These are phyloP conservation scores for Caenorhabditis parvicauda DNA, from an alignment of 2,888 invertebrate species.

Conservation along the genomic window DNA sequence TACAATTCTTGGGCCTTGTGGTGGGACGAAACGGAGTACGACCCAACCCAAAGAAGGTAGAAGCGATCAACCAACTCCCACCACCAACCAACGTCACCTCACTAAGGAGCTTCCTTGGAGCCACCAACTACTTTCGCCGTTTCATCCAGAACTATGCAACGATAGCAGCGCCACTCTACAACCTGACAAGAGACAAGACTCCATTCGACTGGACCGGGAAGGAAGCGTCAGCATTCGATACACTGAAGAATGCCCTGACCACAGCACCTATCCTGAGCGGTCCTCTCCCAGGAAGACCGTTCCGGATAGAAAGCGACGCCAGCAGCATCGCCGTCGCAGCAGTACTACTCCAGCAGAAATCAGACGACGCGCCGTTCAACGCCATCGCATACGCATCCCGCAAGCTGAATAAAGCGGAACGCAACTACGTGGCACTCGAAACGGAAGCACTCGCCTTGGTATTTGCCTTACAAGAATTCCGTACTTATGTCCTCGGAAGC, in stretches of 20 bases:
- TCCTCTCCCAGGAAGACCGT: slow-evolving; percentile 7
- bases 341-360: slow-evolving; percentile 14
- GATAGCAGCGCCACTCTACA: slow-evolving; percentile 23
- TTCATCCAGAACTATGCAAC: slow-evolving; percentile 31
- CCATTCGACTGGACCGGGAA: slow-evolving; percentile 12
- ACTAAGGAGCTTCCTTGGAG: slow-evolving; percentile 28
- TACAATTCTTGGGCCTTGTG: slow-evolving; percentile 32
- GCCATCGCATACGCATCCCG: slow-evolving; percentile 21
- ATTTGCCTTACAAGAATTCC: slow-evolving; percentile 14
- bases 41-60: slow-evolving; percentile 24
- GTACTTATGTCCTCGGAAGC: slow-evolving; percentile 17
- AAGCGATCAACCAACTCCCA: slow-evolving; percentile 15
- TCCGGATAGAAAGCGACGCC: slow-evolving; percentile 24
- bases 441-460: slow-evolving; percentile 20
- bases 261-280: slow-evolving; percentile 16
- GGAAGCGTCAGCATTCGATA: slow-evolving; percentile 16
- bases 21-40: slow-evolving; percentile 30
- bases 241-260: slow-evolving; percentile 15
- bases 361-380: slow-evolving; percentile 6
- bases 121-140: slow-evolving; percentile 25
- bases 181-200: slow-evolving; percentile 18
- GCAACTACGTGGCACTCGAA: slow-evolving; percentile 18
- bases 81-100: slow-evolving; percentile 13
- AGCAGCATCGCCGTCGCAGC: slow-evolving; percentile 20
- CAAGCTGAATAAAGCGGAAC: slow-evolving; percentile 13